Evolutionary conservation across 2,113 vertebrate genomes (phyloP).

Genomic region (Hemicordylus capensis): DNA sequence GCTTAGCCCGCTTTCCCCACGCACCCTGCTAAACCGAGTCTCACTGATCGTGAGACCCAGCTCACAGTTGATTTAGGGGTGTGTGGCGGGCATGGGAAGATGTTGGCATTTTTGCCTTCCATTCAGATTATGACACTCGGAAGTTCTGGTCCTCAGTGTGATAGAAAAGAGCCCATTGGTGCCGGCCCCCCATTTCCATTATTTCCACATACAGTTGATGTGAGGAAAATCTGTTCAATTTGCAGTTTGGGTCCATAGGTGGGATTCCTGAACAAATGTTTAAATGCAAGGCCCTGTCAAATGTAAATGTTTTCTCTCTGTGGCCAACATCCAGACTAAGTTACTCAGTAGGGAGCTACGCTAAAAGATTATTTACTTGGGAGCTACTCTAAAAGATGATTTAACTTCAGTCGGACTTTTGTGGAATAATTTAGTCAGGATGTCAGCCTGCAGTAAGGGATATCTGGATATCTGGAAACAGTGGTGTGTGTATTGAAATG

Average conservation of each 20-base stretch:
- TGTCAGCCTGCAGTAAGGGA: too few species aligned
- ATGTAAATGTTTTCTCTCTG: background rate
- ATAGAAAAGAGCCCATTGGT: accelerated
- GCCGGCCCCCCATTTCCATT: background rate
- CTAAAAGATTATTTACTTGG: too few species aligned
- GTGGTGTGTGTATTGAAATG: too few species aligned
- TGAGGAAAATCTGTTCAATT: background rate
- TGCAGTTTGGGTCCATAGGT: background rate
- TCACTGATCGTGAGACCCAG: too few species aligned
- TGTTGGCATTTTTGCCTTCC: background rate
- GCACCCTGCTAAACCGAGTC: too few species aligned
- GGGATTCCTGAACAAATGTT: background rate
- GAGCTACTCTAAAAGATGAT: too few species aligned
- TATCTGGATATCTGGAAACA: background rate
- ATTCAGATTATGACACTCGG: background rate
- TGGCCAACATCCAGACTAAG: too few species aligned
- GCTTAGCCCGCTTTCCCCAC: too few species aligned
- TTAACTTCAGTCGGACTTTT: too few species aligned
- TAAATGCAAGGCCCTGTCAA: background rate
- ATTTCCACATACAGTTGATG: background rate
- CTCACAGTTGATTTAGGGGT: too few species aligned
- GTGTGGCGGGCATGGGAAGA: background rate
- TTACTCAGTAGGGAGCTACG: too few species aligned
- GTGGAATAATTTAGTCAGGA: too few species aligned
- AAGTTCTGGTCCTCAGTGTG: background rate